These are phyloP conservation scores for Drosophila merina DNA, from an alignment of 2,888 invertebrate genomes.

Conservation along the genomic window DNA sequence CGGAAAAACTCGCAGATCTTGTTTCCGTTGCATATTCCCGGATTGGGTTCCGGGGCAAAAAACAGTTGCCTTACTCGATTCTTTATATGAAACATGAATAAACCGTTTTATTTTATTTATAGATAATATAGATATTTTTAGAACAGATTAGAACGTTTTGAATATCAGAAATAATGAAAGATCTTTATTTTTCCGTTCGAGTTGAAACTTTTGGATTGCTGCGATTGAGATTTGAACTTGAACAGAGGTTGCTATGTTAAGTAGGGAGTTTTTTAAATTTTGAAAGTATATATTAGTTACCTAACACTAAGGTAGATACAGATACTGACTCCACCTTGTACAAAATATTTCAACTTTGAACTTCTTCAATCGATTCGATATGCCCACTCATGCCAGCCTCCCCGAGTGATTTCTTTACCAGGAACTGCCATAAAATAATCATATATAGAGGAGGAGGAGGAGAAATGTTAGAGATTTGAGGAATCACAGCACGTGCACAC, in stretches of 20 bases:
- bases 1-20: background rate
- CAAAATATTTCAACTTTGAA: constrained; percentile 57
- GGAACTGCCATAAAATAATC: constrained; percentile 70
- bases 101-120: background rate
- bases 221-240: background rate
- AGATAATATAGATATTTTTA: background rate
- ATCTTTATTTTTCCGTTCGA: background rate
- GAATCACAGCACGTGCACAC: constrained; percentile 55
- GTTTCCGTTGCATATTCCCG: background rate
- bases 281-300: background rate
- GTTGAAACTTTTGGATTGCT: background rate
- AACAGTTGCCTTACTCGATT: background rate
- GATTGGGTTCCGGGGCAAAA: background rate
- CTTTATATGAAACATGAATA: background rate
- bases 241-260: background rate
- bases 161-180: background rate
- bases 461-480: constrained; percentile 1
- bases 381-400: constrained; percentile 52
- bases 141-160: background rate
- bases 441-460: constrained; percentile 6
- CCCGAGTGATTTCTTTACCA: constrained; percentile 52
- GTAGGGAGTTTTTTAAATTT: background rate
- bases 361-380: constrained; percentile 42
- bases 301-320: no score
- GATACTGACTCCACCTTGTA: constrained; percentile 28